Evolutionary conservation across 2,113 vertebrate species (phyloP), one percentile per base, ranked within the genome.

Genomic region (Astatotilapia flaviijosephi): DNA sequence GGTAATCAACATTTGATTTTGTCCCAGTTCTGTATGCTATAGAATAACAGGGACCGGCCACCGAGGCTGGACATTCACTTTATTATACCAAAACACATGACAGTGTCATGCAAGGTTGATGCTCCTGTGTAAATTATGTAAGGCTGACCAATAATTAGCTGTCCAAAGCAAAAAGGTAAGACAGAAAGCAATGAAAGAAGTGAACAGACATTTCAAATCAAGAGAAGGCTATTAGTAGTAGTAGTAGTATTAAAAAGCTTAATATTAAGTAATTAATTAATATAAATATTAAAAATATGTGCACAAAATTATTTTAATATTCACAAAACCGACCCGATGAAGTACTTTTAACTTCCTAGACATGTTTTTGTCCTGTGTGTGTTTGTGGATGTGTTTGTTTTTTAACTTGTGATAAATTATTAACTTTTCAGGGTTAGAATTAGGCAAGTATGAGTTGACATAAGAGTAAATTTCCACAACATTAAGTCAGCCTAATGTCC

Each of bases 1-100:
- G 83, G 89, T 91, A 90, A 94, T 90, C 91, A 51, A 85, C 84
- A 84, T 73, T 49, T 86, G 79, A 92, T 88, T 90, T 91, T 91
- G 92, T 89, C 85, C 81, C 56, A 88, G 79, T 79, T 83, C 62
- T 65, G 42, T 70, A 51, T 85, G 58, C 81, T 88, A 80, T 73
- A 82, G 77, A 81, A 68, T 90, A 90, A 86, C 91, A 92, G 83
- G 49, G 55, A 70, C 73, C 26, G 83, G 86, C 83, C 82, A 83
- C 23, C 10, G 70, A 86, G 79, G 45, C 73, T 75, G 86, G 86
- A 90, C 90, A 70, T 86, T 90, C 75, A 33, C 83, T 85, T 87
- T 83, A 92, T 90, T 88, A 83, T 86, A 89, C 80, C 56, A n/a
- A 35, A 83, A 88, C 60, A 90, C 55, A 77, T 90, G 89, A 84